These are phyloP conservation scores for Anarrhichthys ocellatus DNA, from an alignment of 2,113 vertebrate genomes.

Conservation along the genomic window DNA sequence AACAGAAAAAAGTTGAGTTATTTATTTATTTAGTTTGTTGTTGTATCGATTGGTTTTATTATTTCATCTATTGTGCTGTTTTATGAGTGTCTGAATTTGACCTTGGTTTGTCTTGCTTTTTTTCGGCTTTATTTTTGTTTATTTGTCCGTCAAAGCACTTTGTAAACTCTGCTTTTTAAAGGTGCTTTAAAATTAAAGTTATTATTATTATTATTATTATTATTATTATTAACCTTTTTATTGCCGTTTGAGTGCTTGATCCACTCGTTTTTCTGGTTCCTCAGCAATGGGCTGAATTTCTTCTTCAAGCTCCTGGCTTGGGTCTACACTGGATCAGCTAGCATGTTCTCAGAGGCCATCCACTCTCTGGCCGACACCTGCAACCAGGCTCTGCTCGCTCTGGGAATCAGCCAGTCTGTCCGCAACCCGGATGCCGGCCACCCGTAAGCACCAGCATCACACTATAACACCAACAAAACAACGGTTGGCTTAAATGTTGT, in stretches of 20 bases:
- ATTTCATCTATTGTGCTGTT: background rate
- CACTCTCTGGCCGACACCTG: conserved; percentile 98
- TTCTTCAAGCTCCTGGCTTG: conserved; percentile 98
- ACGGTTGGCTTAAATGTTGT: background rate
- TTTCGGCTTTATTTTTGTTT: no score
- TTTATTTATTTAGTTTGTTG: background rate
- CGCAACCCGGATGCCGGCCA: conserved; percentile 93
- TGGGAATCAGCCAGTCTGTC: conserved; percentile 96
- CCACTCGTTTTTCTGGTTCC: conserved; percentile 57
- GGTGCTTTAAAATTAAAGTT: background rate
- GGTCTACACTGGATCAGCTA: conserved; percentile 98
- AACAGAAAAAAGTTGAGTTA: background rate
- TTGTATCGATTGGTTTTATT: background rate
- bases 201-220: background rate
- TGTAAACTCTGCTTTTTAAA: background rate
- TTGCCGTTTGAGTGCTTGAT: background rate
- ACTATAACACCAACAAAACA: background rate
- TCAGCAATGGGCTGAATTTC: conserved; percentile 98
- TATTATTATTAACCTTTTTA: background rate
- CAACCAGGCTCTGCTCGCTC: conserved; percentile 94
- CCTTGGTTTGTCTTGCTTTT: background rate
- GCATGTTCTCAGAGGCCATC: conserved; percentile 99
- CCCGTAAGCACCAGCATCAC: conserved; percentile 86
- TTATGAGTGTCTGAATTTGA: background rate
- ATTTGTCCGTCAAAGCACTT: background rate